phyloP scores from a whole-genome alignment of 2,797 vertebrate species.

The Dipus sagitta region DNA sequence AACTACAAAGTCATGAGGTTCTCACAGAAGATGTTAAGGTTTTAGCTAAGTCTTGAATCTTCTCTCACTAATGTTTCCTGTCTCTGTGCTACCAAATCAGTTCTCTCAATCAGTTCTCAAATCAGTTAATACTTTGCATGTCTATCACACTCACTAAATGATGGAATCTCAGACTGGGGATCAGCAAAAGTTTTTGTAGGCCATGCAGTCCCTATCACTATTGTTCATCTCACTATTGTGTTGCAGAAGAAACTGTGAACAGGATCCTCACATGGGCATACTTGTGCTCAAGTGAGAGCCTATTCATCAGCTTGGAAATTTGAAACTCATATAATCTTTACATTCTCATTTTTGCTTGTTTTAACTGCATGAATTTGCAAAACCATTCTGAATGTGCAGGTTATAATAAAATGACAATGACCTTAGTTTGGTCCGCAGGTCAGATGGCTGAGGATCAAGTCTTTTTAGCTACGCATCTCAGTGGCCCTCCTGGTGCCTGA shows the following conservation, averaged over 20 bases:
- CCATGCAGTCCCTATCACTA: not conserved
- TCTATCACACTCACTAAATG: not conserved
- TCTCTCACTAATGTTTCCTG: not conserved
- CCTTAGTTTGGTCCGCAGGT: not conserved
- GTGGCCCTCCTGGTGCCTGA: not conserved
- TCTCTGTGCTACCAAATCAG: not conserved
- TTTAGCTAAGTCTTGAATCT: not conserved
- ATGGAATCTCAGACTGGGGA: not conserved
- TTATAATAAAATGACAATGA: not conserved
- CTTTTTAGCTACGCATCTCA: not conserved
- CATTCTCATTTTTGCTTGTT: slow-evolving; percentile 13
- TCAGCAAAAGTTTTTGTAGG: slow-evolving; percentile 14
- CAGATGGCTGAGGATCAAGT: not conserved
- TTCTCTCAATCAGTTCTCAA: too few relatives aligned
- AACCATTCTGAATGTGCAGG: not conserved
- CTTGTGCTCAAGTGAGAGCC: not conserved
- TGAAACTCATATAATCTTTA: not conserved
- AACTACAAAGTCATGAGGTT: not conserved
- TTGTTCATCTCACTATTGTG: not conserved
- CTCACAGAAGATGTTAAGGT: not conserved
- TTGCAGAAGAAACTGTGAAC: not conserved
- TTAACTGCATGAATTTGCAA: not conserved
- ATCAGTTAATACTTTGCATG: not conserved
- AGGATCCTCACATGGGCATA: not conserved
- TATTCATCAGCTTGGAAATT: not conserved